These are phyloP conservation scores for Halichoeres trimaculatus DNA, from an alignment of 2,113 vertebrate species.

Conservation along the genomic window DNA sequence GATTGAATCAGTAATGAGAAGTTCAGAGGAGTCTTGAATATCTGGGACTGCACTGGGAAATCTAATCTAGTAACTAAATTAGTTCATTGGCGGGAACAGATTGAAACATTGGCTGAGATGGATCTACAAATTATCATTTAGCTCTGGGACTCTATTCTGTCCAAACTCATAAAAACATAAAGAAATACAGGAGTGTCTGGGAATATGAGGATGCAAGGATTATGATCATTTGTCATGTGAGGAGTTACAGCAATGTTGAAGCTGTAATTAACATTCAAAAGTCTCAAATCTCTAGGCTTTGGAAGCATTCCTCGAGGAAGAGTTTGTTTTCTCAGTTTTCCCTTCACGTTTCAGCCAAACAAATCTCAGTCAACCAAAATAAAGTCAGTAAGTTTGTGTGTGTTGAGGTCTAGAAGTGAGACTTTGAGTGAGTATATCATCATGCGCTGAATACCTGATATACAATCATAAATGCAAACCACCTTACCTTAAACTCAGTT, in stretches of 20 bases:
- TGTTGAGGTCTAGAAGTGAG: background rate
- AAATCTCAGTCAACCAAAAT: background rate
- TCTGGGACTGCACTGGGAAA: constrained; percentile 13
- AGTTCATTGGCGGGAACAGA: background rate
- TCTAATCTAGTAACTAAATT: constrained; percentile 6
- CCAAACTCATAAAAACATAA: background rate
- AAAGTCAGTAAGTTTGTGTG: too few relatives aligned
- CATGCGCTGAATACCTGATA: background rate
- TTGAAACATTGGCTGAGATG: background rate
- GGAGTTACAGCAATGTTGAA: background rate
- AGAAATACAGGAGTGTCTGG: background rate
- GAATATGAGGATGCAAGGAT: background rate
- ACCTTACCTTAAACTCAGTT: constrained; percentile 97
- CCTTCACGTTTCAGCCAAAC: background rate
- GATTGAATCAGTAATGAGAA: constrained; percentile 19
- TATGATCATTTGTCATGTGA: background rate
- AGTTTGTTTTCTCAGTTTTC: background rate
- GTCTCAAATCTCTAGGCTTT: background rate
- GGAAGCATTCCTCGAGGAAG: background rate
- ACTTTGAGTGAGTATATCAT: background rate
- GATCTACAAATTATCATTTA: background rate
- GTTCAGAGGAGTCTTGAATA: constrained; percentile 16
- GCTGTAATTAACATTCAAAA: background rate
- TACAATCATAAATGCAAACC: background rate
- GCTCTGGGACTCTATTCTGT: background rate